Evolutionary conservation across 2,888 invertebrate genomes (phyloP), one percentile per base, ranked within the genome.

Genomic region (Pollenia griseotomentosa): DNA sequence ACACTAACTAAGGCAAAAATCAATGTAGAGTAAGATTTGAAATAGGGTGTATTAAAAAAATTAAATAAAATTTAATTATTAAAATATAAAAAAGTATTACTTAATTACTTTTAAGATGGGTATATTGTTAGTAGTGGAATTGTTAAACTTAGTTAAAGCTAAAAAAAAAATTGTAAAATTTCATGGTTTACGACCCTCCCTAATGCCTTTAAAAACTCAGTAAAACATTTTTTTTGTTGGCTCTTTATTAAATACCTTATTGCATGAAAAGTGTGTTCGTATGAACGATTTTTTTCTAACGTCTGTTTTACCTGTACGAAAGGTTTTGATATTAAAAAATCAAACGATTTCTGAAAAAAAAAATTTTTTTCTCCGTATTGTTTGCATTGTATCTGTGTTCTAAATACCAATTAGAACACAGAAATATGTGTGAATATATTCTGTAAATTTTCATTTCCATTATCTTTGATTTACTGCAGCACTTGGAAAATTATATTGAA

Each of bases 391-490:
- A 9, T 33, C 33, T 33, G 33, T 63, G 63, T 73, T 63, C 53
- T 65, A 53, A 65, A 65, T 55, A 55, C 46, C 73, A 73, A 73
- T 63, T 61, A 65, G 33, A 73, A 81, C 40, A 65, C 14, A 44
- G 71, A 53, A 78, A 57, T 78, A n/a, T 44, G 33, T 78, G 55
- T 78, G 59, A 42, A 51, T 59, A 19, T 79, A 48, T 65, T 73
- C 71, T 9, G 14, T 63, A 83, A 83, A 55, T 63, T 74, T 83
- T 74, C 7, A 66, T 84, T 79, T 66, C 48, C 61, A 81, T 77
- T 87, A 77, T 78, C 77, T 68, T 68, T 87, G 87, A 87, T 87
- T 81, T 81, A 81, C 80, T 83, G 77, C 66, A 81, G 61, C 33
- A 83, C 75, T 83, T 85, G 19, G 61, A 46, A 83, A 87, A 77